phyloP scores from a whole-genome alignment of 2,113 vertebrate species.

The Accipiter virgatus region DNA sequence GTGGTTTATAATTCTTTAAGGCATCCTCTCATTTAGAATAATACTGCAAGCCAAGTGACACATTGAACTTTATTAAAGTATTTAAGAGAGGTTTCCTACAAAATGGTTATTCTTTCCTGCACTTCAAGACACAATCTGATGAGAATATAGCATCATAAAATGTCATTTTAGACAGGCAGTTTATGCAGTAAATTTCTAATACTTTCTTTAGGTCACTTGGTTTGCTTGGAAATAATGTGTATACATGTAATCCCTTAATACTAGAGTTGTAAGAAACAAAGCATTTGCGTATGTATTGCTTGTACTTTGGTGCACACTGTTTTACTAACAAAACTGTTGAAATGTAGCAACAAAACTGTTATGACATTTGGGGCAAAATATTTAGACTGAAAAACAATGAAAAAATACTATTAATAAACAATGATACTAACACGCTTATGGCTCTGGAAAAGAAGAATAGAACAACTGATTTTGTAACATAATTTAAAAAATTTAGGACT shows the following conservation, averaged over 20 bases:
- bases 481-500: background rate
- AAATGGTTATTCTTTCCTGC: background rate
- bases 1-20: background rate
- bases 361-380: background rate
- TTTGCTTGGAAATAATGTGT: background rate
- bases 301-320: background rate
- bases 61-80: background rate
- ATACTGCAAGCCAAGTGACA: background rate
- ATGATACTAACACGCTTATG: background rate
- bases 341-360: background rate
- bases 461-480: background rate
- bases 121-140: background rate
- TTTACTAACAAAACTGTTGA: background rate
- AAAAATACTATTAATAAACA: background rate
- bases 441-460: background rate
- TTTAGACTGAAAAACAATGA: background rate
- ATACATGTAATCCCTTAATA: background rate
- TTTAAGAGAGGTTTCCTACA: background rate
- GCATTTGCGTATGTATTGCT: background rate
- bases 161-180: background rate
- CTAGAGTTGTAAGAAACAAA: background rate
- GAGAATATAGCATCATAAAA: background rate
- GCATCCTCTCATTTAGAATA: background rate
- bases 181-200: background rate
- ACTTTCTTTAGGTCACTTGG: background rate